These are phyloP conservation scores for Hemicrepidius hirtus DNA, from an alignment of 2,888 invertebrate genomes.

Conservation along the genomic window DNA sequence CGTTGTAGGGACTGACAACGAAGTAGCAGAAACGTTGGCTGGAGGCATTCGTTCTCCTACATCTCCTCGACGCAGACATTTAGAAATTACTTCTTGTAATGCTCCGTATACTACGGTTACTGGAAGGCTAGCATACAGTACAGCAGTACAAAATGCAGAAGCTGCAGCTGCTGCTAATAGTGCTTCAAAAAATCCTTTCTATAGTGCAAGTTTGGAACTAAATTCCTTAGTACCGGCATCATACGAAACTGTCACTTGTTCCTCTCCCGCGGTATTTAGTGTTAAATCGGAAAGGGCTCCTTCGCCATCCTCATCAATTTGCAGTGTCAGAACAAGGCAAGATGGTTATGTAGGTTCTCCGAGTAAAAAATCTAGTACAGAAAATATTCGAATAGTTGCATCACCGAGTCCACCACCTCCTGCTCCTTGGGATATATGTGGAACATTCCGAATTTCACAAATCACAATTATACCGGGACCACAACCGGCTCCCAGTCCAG, in stretches of 20 bases:
- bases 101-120: slow-evolving; percentile 80
- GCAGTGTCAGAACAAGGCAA: slow-evolving; percentile 79
- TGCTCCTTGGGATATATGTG: slow-evolving; percentile 81
- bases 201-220: slow-evolving; percentile 70
- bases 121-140: slow-evolving; percentile 79
- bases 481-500: slow-evolving; percentile 68
- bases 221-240: slow-evolving; percentile 73
- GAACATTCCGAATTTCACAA: slow-evolving; percentile 73
- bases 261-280: slow-evolving; percentile 74
- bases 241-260: slow-evolving; percentile 72
- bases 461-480: slow-evolving; percentile 58
- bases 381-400: slow-evolving; percentile 52
- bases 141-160: slow-evolving; percentile 77
- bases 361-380: slow-evolving; percentile 51
- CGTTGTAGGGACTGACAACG: slow-evolving; percentile 77
- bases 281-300: slow-evolving; percentile 75
- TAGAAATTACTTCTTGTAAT: slow-evolving; percentile 75
- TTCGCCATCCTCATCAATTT: slow-evolving; percentile 79
- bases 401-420: slow-evolving; percentile 88
- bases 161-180: slow-evolving; percentile 63
- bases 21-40: slow-evolving; percentile 77
- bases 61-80: slow-evolving; percentile 76
- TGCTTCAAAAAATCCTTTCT: slow-evolving; percentile 69
- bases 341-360: slow-evolving; percentile 76
- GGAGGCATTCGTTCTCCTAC: slow-evolving; percentile 73